A percentile compares a stretch with the other conserved stretches of the same genome.
Conservation (phyloP, 2,888 invertebrate genomes). For the Campaea margaritaria region DNA sequence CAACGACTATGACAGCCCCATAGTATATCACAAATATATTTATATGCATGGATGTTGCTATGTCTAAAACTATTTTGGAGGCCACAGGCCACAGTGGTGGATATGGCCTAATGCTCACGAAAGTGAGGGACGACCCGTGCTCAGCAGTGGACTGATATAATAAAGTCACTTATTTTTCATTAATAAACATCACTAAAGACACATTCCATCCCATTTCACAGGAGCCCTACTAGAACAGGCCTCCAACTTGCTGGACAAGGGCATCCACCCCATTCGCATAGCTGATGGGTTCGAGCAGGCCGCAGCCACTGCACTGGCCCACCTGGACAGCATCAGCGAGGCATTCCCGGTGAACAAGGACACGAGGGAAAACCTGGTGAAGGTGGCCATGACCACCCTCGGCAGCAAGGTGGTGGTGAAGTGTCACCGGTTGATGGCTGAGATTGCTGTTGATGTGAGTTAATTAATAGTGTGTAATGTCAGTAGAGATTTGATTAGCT, state of each 20-base stretch:
- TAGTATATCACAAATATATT: too few species aligned
- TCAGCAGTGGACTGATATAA: too few species aligned
- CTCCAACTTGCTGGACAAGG: constrained; percentile 95
- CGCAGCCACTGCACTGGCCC: constrained; percentile 93
- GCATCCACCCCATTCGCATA: constrained; percentile 99
- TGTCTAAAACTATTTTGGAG: too few species aligned
- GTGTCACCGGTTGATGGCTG: constrained; percentile 98
- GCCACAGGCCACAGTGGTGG: too few species aligned
- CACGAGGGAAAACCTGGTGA: constrained; percentile 94
- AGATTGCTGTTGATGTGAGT: constrained; percentile 94
- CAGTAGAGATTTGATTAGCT: too few species aligned
- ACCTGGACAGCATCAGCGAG: constrained; percentile 95
- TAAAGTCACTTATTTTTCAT: too few species aligned
- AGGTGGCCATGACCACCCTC: constrained; percentile 98
- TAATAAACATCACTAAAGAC: too few species aligned
- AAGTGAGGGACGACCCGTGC: too few species aligned
- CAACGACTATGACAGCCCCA: too few species aligned
- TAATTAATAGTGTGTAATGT: too few species aligned
- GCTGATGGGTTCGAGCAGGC: constrained; percentile 99
- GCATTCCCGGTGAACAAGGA: constrained; percentile 94
- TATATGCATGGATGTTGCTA: too few species aligned
- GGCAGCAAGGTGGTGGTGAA: constrained; percentile 99
- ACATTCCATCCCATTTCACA: constrained; percentile 40
- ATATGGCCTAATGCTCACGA: too few species aligned
- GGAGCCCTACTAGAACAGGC: constrained; percentile 98